A percentile compares a stretch with the other conserved stretches of the same genome.
Conservation (phyloP, 2,797 vertebrate genomes). For the Aphelocoma californica region DNA sequence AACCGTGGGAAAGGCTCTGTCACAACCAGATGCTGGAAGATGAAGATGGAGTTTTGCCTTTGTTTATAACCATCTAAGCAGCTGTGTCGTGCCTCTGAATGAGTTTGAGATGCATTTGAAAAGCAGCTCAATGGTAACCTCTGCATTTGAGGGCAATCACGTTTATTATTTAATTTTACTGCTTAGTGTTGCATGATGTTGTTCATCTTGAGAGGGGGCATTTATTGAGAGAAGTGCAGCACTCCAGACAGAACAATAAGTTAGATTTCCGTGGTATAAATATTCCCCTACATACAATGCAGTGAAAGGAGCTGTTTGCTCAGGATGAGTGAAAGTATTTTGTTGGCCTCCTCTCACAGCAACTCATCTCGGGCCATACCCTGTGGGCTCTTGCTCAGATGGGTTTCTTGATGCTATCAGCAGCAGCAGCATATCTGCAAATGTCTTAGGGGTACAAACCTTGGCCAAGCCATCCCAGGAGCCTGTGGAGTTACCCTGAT, state of each 20-base stretch:
- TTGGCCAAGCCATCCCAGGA: neutral
- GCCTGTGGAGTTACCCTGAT: neutral
- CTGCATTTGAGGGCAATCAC: neutral
- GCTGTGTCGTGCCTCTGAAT: neutral
- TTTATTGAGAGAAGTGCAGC: neutral
- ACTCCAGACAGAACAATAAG: neutral
- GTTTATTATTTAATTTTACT: neutral
- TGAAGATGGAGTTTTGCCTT: neutral
- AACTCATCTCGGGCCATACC: neutral
- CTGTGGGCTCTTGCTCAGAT: neutral
- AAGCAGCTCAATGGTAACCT: neutral
- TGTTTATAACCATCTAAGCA: neutral
- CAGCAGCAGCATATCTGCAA: neutral
- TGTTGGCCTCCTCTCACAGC: neutral
- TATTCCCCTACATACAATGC: neutral
- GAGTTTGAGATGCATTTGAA: neutral
- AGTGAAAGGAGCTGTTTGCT: neutral
- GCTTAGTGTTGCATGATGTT: neutral
- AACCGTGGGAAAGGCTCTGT: neutral
- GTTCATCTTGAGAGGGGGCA: neutral
- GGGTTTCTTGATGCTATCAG: constrained; percentile 11
- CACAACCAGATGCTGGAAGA: neutral
- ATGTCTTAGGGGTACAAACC: neutral
- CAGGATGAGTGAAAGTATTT: neutral
- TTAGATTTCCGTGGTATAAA: neutral